A percentile compares a stretch with the other conserved stretches of the same genome.
These are phyloP conservation scores for Myanophis thanlyinensis DNA, from an alignment of 2,113 vertebrate genomes.

Conservation along the genomic window DNA sequence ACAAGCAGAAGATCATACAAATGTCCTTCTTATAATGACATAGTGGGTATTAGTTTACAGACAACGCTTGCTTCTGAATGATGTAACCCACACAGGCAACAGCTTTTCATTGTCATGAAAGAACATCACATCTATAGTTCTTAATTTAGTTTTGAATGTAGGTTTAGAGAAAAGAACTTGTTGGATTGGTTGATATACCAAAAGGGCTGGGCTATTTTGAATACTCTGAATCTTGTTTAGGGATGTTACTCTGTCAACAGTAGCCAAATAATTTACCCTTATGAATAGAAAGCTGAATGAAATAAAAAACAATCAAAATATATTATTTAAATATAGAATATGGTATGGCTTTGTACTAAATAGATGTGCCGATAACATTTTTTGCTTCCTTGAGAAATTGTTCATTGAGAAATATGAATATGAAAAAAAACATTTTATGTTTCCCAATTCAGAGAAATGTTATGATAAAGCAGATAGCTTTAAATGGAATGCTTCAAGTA, in stretches of 20 bases:
- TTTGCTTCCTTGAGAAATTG: neutral
- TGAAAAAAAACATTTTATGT: neutral
- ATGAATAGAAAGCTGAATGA: neutral
- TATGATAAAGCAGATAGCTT: neutral
- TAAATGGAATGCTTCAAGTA: neutral
- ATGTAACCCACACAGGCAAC: neutral
- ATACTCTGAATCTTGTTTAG: neutral
- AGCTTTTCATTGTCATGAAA: neutral
- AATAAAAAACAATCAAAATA: neutral
- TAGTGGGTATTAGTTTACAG: neutral
- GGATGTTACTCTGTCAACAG: neutral
- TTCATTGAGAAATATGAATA: neutral
- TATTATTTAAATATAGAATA: neutral
- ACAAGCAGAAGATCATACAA: neutral
- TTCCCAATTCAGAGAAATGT: neutral
- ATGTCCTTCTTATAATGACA: neutral
- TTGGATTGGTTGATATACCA: neutral
- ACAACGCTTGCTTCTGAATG: neutral
- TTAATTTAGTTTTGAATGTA: neutral
- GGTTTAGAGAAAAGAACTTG: neutral
- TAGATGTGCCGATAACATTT: neutral
- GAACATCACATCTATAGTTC: neutral
- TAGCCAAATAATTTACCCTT: neutral
- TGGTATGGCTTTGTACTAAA: neutral
- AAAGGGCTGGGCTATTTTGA: neutral